Percentiles rank a stretch among this genome's conserved stretches.
phyloP scores from a whole-genome alignment of 2,113 vertebrate genomes.

The Ornithorhynchus anatinus region DNA sequence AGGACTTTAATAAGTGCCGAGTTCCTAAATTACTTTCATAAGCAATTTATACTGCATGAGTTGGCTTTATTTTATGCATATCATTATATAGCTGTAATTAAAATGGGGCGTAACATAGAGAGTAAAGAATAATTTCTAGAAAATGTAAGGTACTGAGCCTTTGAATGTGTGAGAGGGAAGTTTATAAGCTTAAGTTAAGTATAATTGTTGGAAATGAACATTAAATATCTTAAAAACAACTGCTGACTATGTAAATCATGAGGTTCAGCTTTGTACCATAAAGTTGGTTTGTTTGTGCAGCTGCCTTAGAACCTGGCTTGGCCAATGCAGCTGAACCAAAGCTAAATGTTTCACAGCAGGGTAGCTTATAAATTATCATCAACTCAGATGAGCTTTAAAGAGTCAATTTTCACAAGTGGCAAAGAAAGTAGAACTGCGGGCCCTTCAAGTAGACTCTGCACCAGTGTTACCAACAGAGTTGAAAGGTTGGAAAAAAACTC shows the following conservation, averaged over 20 bases:
- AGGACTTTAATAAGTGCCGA: too few relatives aligned
- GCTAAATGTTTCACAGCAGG: not conserved
- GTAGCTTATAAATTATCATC: not conserved
- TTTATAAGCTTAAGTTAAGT: not conserved
- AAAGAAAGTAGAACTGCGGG: not conserved
- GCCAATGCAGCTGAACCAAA: not conserved
- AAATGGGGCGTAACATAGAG: too few relatives aligned
- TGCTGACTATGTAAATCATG: not conserved
- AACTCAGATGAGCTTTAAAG: not conserved
- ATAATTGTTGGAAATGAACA: not conserved
- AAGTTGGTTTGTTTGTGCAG: not conserved
- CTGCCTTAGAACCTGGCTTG: not conserved
- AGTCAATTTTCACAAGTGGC: not conserved
- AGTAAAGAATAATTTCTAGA: too few relatives aligned
- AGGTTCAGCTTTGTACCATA: not conserved
- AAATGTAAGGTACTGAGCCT: too few relatives aligned
- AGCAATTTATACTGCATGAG: too few relatives aligned
- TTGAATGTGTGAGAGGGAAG: too few relatives aligned
- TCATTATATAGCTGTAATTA: too few relatives aligned
- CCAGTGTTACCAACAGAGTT: too few relatives aligned
- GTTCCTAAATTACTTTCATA: too few relatives aligned
- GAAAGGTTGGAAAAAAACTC: not conserved
- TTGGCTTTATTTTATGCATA: too few relatives aligned
- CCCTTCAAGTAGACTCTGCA: fast-evolving
- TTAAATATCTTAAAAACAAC: not conserved